phyloP scores from a whole-genome alignment of 2,797 vertebrate species.

The Megalops cyprinoides region DNA sequence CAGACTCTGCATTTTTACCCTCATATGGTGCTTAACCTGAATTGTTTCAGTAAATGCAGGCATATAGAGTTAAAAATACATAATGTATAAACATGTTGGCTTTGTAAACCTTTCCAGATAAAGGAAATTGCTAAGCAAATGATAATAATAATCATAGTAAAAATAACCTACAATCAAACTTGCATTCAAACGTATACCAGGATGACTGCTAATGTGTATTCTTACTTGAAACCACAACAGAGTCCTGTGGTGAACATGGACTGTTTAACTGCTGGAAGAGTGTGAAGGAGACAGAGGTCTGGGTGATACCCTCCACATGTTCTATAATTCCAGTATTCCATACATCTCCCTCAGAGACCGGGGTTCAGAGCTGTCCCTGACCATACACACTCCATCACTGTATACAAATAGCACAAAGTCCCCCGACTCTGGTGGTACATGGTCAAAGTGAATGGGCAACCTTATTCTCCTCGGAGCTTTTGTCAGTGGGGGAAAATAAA shows the following conservation, averaged over 20 bases:
- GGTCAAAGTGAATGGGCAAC: constrained; percentile 60
- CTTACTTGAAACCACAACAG: neutral
- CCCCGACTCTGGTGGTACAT: constrained; percentile 56
- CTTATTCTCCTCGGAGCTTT: constrained; percentile 43
- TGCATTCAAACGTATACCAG: neutral
- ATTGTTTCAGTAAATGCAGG: neutral
- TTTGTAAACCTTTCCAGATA: neutral
- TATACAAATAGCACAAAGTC: constrained; percentile 51
- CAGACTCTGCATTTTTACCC: neutral
- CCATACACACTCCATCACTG: constrained; percentile 51
- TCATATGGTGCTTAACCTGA: neutral
- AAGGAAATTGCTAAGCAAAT: neutral
- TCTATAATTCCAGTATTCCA: neutral
- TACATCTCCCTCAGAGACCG: constrained; percentile 56
- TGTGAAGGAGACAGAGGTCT: neutral
- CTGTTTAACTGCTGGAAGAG: neutral
- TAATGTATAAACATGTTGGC: neutral
- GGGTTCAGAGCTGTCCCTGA: constrained; percentile 63
- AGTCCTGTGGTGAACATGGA: neutral
- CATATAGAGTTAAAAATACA: neutral
- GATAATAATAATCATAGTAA: neutral
- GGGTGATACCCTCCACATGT: neutral
- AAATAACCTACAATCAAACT: neutral
- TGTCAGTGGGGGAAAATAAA: constrained; percentile 59
- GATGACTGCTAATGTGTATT: neutral